phyloP scores from a whole-genome alignment of 2,797 vertebrate genomes.

The Phataginus tetradactyla region DNA sequence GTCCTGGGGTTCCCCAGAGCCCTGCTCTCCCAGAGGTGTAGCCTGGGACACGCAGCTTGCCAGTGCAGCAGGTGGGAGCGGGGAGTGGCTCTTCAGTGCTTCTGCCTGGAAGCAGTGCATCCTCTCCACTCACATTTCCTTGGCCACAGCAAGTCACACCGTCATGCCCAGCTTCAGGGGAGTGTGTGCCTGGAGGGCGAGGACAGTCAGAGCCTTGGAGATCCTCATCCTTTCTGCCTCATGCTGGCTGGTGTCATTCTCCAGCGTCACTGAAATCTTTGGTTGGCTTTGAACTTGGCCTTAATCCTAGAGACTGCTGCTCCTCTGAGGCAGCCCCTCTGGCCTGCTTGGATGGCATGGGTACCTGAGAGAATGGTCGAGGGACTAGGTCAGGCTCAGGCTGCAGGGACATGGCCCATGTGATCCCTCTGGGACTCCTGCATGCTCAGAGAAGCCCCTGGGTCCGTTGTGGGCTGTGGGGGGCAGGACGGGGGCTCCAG shows the following conservation, averaged over 20 bases:
- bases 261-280: neutral
- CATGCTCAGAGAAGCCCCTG: neutral
- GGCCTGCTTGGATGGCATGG: neutral
- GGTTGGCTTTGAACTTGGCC: neutral
- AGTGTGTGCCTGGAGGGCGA: neutral
- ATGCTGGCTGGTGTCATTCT: rapidly evolving
- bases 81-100: neutral
- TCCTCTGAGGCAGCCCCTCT: rapidly evolving
- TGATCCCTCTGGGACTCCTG: neutral
- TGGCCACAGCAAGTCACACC: no score
- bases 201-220: neutral
- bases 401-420: neutral
- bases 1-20: neutral
- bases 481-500: neutral
- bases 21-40: neutral
- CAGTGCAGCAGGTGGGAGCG: neutral
- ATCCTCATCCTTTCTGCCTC: neutral
- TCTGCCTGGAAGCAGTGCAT: neutral
- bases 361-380: neutral
- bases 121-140: neutral
- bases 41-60: neutral
- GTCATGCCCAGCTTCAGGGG: neutral
- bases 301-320: neutral
- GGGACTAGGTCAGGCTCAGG: no score
- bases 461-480: neutral